Evolutionary conservation across 1,140 invertebrate species (phyloP), one percentile per base, ranked within the genome.

Genomic region (Babylonia areolata): DNA sequence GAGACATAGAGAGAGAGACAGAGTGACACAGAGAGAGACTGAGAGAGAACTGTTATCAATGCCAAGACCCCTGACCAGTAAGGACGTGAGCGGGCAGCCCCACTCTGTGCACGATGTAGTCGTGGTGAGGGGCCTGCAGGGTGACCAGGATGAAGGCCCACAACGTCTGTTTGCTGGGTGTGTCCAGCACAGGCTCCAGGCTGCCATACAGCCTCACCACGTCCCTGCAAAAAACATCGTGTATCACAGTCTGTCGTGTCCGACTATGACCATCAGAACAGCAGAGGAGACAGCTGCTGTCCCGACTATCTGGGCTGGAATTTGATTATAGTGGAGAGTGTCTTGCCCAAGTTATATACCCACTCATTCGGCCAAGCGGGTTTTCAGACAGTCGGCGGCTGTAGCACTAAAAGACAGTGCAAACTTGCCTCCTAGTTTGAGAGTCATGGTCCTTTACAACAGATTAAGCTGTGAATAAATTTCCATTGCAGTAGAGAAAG

Each of bases 91-190:
- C 81, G 37, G 92, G 89, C 1, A 93, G 80, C 69, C 87, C 89
- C n/a, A 92, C 90, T 64, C 90, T 87, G 80, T 90, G 91, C n/a
- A 91, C 84, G 81, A 91, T 91, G 79, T 91, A 93, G 39, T 93
- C 90, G 80, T 91, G 90, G 84, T 94, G 92, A 23, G 85, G 86
- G 15, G 86, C 20, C 1, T 93, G 86, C 46, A 94, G 84, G 23
- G 87, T 83, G 2, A 91, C 88, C n/a, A 93, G 54, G n/a, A 94
- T 86, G 86, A 92, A 93, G 79, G 88, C 89, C 93, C 93, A 94
- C 85, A 94, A 83, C 15, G 85, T 90, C 51, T 90, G 90, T 88
- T 94, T 94, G 73, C 92, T 92, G 40, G 92, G 93, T 35, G 91
- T 94, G 89, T 94, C 93, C 58, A 94, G 86, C 12, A 93, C 83